Conservation (phyloP, 1,140 invertebrate genomes). For the Magallana ariakensis region DNA sequence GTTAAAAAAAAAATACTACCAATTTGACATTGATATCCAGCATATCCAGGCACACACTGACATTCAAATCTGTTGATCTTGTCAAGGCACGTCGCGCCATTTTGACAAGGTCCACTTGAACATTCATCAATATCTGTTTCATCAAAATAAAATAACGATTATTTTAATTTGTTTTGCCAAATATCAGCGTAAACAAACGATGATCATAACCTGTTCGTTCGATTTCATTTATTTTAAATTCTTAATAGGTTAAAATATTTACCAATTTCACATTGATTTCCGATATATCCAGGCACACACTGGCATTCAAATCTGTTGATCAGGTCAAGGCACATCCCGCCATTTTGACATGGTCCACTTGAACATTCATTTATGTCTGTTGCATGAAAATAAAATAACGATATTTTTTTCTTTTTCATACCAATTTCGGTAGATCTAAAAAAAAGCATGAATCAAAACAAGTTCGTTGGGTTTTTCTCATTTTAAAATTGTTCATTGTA, state of each 20-base stretch:
- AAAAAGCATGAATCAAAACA: too few relatives aligned
- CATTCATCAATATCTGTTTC: constrained; percentile 48
- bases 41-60: constrained; percentile 26
- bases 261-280: not conserved
- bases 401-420: too few relatives aligned
- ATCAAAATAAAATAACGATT: not conserved
- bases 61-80: constrained; percentile 23
- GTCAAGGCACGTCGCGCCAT: constrained; percentile 38
- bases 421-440: too few relatives aligned
- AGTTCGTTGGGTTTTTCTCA: too few relatives aligned
- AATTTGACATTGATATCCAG: constrained; percentile 1
- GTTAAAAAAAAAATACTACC: not conserved
- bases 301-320: constrained; percentile 18
- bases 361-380: constrained; percentile 40
- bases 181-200: too few relatives aligned
- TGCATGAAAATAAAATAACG: too few relatives aligned
- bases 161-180: too few relatives aligned
- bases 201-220: too few relatives aligned
- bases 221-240: too few relatives aligned
- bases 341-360: constrained; percentile 30
- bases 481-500: too few relatives aligned
- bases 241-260: not conserved
- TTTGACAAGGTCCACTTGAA: constrained; percentile 20
- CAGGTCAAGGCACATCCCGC: constrained; percentile 28
- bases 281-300: not conserved